Conservation (phyloP, 2,888 invertebrate species). For the Eurytoma adleriae region DNA sequence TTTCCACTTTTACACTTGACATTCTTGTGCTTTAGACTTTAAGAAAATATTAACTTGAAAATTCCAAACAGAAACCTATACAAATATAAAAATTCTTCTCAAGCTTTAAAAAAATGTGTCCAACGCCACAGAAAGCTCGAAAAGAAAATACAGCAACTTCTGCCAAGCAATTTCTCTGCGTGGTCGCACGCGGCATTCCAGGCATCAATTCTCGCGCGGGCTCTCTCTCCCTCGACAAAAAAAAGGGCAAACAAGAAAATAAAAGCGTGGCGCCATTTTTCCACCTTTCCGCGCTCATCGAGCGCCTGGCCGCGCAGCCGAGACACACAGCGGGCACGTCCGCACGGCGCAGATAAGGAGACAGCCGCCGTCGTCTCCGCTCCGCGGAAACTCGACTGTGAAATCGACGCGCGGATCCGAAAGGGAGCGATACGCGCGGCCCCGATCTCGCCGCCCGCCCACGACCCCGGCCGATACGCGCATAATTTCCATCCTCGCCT, state of each 20-base stretch:
- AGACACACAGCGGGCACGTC: conserved; percentile 1
- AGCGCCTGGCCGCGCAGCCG: not conserved
- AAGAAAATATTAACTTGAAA: too few species aligned
- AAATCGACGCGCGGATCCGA: conserved; percentile 31
- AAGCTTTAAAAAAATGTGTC: too few species aligned
- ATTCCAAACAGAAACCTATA: too few species aligned
- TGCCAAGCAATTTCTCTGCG: not conserved
- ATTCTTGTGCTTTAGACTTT: too few species aligned
- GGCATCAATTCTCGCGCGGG: too few species aligned
- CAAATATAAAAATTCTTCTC: too few species aligned
- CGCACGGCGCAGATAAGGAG: conserved; percentile 13
- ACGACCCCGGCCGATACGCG: not conserved
- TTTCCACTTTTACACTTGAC: too few species aligned
- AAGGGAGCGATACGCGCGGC: conserved; percentile 20
- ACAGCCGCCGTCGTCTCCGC: conserved; percentile 11
- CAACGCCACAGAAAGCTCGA: too few species aligned
- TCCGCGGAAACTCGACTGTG: conserved; percentile 48
- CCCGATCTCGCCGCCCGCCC: conserved; percentile 38
- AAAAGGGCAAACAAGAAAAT: not conserved
- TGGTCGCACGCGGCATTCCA: not conserved
- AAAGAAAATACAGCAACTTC: not conserved
- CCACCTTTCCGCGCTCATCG: not conserved
- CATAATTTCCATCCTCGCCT: not conserved
- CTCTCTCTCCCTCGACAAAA: not conserved
- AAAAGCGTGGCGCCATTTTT: not conserved